These are phyloP conservation scores for Coregonus clupeaformis DNA, from an alignment of 2,113 vertebrate genomes.

Conservation along the genomic window DNA sequence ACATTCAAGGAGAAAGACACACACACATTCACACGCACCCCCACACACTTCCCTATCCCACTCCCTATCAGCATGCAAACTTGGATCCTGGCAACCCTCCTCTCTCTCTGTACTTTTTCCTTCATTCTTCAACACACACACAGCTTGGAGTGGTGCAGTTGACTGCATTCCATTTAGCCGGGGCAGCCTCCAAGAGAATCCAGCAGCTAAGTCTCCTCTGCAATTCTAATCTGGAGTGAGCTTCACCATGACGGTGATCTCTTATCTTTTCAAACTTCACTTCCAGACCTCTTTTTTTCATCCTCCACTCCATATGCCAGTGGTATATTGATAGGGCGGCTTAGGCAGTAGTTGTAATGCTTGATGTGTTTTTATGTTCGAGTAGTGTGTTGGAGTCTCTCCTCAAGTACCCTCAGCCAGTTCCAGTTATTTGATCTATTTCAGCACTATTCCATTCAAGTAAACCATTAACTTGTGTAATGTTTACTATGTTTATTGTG, in stretches of 20 bases:
- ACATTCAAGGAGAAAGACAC: slow-evolving; percentile 18
- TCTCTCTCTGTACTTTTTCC: background rate
- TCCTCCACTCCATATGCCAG: background rate
- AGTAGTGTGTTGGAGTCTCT: too few species aligned
- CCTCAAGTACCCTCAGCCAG: too few species aligned
- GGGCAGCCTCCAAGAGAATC: slow-evolving; percentile 26
- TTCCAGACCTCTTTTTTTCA: slow-evolving; percentile 13
- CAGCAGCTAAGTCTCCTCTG: slow-evolving; percentile 22
- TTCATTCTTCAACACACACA: slow-evolving; percentile 6
- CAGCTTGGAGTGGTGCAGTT: slow-evolving; percentile 32
- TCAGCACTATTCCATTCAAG: too few species aligned
- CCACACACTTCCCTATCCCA: background rate
- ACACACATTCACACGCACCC: background rate
- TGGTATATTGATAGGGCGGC: background rate
- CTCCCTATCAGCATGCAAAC: background rate
- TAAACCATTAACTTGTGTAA: too few species aligned
- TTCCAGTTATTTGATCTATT: too few species aligned
- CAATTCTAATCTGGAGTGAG: slow-evolving; percentile 43
- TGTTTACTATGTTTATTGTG: too few species aligned
- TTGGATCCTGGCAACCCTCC: background rate
- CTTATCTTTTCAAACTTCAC: slow-evolving; percentile 21
- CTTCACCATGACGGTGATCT: slow-evolving; percentile 38
- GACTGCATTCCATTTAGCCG: slow-evolving; percentile 34
- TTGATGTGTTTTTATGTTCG: background rate
- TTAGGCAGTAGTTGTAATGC: too few species aligned